Evolutionary conservation across 2,113 vertebrate species (phyloP).

Genomic region (Corythornis madagascariensis): DNA sequence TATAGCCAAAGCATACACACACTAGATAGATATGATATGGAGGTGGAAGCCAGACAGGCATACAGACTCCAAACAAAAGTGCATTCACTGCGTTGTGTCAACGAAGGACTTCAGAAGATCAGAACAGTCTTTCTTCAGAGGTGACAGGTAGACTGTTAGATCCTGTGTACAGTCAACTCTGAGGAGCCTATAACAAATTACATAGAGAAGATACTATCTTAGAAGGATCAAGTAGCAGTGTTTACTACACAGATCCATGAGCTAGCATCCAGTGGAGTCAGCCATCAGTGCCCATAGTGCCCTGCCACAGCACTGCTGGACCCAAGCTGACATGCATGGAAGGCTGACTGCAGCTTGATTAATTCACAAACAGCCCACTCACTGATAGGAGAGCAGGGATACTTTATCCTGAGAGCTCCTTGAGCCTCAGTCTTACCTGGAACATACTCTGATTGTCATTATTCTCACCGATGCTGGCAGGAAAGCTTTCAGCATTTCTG

Average conservation of each 20-base stretch:
- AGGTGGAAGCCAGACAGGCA: background rate
- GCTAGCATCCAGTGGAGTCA: background rate
- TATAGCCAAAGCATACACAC: background rate
- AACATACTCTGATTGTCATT: background rate
- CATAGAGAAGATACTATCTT: background rate
- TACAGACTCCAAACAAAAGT: background rate
- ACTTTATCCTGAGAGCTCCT: background rate
- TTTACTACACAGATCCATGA: background rate
- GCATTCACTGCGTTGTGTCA: background rate
- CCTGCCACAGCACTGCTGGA: background rate
- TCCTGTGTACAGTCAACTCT: background rate
- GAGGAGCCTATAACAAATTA: background rate
- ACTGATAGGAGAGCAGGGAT: background rate
- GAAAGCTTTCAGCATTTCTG: background rate
- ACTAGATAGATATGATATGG: background rate
- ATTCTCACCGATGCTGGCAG: background rate
- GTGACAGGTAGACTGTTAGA: background rate
- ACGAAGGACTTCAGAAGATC: background rate
- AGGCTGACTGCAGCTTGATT: background rate
- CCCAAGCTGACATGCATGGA: background rate
- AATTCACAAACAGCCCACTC: background rate
- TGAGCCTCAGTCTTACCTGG: background rate
- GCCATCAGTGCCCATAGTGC: background rate
- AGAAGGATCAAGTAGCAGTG: background rate
- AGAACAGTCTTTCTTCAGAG: background rate